A percentile compares a stretch with the other conserved stretches of the same genome.
Conservation (phyloP, 2,797 vertebrate genomes). For the Neosalanx taihuensis region DNA sequence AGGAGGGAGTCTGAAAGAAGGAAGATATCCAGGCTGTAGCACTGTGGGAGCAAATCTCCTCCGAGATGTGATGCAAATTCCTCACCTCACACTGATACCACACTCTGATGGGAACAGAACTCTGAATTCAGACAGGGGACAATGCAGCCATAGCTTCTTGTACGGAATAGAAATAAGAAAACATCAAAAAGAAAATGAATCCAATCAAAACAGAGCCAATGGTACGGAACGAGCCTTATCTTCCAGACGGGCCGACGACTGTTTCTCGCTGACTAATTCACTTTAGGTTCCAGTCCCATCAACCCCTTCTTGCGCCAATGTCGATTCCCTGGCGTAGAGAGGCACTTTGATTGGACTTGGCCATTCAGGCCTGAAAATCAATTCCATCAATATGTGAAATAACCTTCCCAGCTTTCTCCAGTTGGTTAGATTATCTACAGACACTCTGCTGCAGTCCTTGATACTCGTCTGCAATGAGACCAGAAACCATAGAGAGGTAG, state of each 20-base stretch:
- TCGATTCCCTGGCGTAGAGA: constrained; percentile 17
- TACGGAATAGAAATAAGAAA: constrained; percentile 6
- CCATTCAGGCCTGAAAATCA: constrained; percentile 48
- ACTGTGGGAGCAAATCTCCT: background rate
- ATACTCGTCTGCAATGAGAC: background rate
- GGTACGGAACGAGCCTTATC: constrained; percentile 30
- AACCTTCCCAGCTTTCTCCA: background rate
- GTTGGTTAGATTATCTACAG: background rate
- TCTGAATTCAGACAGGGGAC: constrained; percentile 31
- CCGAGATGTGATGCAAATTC: constrained; percentile 49
- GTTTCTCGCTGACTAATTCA: constrained; percentile 37
- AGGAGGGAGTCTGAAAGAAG: background rate
- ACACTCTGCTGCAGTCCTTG: background rate
- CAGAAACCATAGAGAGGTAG: background rate
- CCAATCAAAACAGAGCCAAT: constrained; percentile 44
- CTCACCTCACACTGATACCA: constrained; percentile 41
- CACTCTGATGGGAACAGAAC: constrained; percentile 33
- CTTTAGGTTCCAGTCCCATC: constrained; percentile 29
- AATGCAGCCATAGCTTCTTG: constrained; percentile 1
- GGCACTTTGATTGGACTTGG: constrained; percentile 45
- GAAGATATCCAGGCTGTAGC: constrained; percentile 2
- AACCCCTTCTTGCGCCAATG: constrained; percentile 14
- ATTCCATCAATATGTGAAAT: constrained; percentile 49
- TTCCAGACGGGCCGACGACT: constrained; percentile 17
- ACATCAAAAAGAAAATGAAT: constrained; percentile 30